Conservation (phyloP, 2,888 invertebrate species). For the Hemicrepidius hirtus region DNA sequence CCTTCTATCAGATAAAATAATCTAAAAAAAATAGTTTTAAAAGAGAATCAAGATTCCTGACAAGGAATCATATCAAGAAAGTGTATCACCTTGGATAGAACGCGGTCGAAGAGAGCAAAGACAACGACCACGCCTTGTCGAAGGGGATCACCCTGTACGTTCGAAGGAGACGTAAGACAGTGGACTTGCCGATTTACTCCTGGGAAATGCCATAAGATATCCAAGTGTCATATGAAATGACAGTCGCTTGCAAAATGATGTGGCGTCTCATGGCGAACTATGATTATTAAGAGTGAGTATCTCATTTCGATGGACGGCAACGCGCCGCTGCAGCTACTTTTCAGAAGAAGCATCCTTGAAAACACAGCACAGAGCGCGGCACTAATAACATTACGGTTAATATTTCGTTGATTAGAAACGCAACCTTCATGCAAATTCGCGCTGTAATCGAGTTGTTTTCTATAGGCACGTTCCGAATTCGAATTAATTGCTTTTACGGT, state of each 20-base stretch:
- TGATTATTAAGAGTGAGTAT: constrained; percentile 19
- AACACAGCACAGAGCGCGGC: neutral
- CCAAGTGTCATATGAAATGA: constrained; percentile 54
- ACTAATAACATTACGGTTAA: constrained; percentile 23
- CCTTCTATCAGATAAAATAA: constrained; percentile 61
- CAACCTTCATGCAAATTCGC: constrained; percentile 29
- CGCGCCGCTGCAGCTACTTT: constrained; percentile 12
- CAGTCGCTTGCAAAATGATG: constrained; percentile 56
- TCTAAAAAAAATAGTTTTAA: constrained; percentile 57
- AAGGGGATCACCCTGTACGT: constrained; percentile 35
- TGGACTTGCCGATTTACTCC: constrained; percentile 42
- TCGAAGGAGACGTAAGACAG: constrained; percentile 46
- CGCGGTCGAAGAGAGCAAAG: constrained; percentile 37
- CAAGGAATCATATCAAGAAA: constrained; percentile 62
- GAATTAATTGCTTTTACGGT: constrained; percentile 41
- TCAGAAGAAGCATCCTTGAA: constrained; percentile 45
- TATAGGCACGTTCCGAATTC: constrained; percentile 37
- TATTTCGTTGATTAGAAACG: constrained; percentile 18
- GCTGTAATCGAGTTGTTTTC: constrained; percentile 24
- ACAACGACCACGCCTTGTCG: constrained; percentile 58
- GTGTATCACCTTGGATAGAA: constrained; percentile 65
- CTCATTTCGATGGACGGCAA: constrained; percentile 32
- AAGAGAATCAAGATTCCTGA: constrained; percentile 62
- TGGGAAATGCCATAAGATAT: constrained; percentile 51
- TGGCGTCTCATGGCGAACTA: constrained; percentile 57